Evolutionary conservation across 2,888 invertebrate species (phyloP).

Genomic region (Napeogenes inachia): DNA sequence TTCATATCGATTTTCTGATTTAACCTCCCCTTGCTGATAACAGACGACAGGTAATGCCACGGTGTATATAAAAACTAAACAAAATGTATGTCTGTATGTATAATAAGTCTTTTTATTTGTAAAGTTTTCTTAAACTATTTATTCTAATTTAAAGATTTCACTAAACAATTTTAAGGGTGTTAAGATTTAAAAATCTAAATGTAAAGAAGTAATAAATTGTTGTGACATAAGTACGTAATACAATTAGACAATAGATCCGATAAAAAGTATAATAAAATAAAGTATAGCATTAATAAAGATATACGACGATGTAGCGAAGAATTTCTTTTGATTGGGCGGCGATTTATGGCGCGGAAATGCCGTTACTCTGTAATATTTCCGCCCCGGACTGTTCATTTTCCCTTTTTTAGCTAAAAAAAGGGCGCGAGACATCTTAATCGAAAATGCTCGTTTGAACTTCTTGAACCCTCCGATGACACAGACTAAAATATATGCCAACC

Average conservation of each 20-base stretch:
- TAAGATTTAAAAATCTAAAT: no score
- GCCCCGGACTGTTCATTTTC: slow-evolving; percentile 73
- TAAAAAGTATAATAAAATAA: slow-evolving; percentile 74
- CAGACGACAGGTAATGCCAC: slow-evolving; percentile 52
- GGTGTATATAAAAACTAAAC: slow-evolving; percentile 17
- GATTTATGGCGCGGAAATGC: slow-evolving; percentile 78
- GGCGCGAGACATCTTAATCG: slow-evolving; percentile 75
- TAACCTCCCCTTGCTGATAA: slow-evolving; percentile 67
- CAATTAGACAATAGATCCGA: slow-evolving; percentile 66
- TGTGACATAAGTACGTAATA: slow-evolving; percentile 35
- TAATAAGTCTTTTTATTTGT: neutral
- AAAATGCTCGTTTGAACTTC: slow-evolving; percentile 41
- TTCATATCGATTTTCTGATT: slow-evolving; percentile 73
- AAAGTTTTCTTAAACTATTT: no score
- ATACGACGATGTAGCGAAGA: slow-evolving; percentile 59
- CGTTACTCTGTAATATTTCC: slow-evolving; percentile 77
- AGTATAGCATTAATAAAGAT: slow-evolving; percentile 74
- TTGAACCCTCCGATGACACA: slow-evolving; percentile 33
- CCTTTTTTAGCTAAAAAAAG: slow-evolving; percentile 75
- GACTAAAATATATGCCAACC: slow-evolving; percentile 14
- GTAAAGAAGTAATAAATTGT: slow-evolving; percentile 26
- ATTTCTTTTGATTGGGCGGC: slow-evolving; percentile 75
- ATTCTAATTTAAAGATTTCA: no score
- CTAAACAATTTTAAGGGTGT: no score
- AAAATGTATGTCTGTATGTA: neutral